Percentiles rank a stretch among this genome's conserved stretches.
phyloP scores from a whole-genome alignment of 2,888 invertebrate species.

The Allygus modestus region DNA sequence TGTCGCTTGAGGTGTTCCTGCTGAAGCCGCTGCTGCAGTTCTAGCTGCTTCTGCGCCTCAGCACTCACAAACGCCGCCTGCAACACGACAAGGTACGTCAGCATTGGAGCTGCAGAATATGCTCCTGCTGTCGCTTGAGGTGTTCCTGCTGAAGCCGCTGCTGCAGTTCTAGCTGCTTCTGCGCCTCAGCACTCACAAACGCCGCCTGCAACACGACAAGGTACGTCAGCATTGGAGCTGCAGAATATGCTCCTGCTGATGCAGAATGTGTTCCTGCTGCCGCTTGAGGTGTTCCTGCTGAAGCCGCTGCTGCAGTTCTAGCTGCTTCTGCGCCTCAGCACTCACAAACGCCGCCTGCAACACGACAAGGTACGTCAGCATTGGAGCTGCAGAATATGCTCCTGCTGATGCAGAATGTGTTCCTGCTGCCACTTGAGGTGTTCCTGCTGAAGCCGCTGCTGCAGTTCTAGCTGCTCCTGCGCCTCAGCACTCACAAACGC shows the following conservation, averaged over 20 bases:
- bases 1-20: slow-evolving; percentile 81
- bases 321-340: too few species aligned
- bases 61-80: slow-evolving; percentile 72
- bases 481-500: slow-evolving; percentile 75
- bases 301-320: too few species aligned
- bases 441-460: slow-evolving; percentile 74
- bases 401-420: too few species aligned
- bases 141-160: slow-evolving; percentile 76
- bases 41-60: slow-evolving; percentile 82
- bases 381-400: slow-evolving; percentile 78
- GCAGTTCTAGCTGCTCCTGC: slow-evolving; percentile 82
- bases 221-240: too few species aligned
- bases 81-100: slow-evolving; percentile 35
- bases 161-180: slow-evolving; percentile 81
- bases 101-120: slow-evolving; percentile 78
- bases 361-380: slow-evolving; percentile 69
- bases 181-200: slow-evolving; percentile 76
- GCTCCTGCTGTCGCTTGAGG: slow-evolving; percentile 79
- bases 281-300: too few species aligned
- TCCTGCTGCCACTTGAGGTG: slow-evolving; percentile 81
- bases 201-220: slow-evolving; percentile 53
- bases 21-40: slow-evolving; percentile 73
- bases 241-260: too few species aligned
- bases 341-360: too few species aligned
- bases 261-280: too few species aligned